Percentiles rank a stretch among this genome's conserved stretches.
phyloP scores from a whole-genome alignment of 2,113 vertebrate species.

The Pygoscelis adeliae region DNA sequence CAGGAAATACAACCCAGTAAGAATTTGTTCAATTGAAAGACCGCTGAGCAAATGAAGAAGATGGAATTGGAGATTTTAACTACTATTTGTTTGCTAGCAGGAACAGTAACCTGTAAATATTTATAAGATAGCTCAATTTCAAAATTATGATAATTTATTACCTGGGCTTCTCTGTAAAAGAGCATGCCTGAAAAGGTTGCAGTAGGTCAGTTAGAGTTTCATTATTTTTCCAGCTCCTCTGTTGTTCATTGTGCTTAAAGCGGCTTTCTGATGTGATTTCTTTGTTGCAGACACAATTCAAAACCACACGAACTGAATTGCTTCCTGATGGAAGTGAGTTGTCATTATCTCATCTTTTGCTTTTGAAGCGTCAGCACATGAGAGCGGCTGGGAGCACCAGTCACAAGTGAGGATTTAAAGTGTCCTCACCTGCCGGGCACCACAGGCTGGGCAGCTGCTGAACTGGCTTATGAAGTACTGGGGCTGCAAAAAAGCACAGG shows the following conservation, averaged over 20 bases:
- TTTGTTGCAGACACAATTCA: constrained; percentile 11
- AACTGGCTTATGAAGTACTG: not conserved
- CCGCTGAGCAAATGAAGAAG: not conserved
- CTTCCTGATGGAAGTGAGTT: not conserved
- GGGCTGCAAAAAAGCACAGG: not conserved
- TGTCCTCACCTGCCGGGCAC: not conserved
- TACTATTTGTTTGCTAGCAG: not conserved
- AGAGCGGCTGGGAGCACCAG: not conserved
- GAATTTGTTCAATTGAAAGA: not conserved
- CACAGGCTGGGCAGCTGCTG: not conserved
- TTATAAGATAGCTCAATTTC: not conserved
- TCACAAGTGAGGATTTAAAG: not conserved
- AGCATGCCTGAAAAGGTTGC: not conserved
- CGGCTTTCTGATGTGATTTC: not conserved
- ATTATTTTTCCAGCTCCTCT: not conserved
- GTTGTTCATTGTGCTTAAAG: not conserved
- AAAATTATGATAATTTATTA: not conserved
- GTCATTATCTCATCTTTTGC: not conserved
- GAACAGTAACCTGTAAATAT: not conserved
- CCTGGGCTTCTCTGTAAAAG: not conserved
- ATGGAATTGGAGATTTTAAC: not conserved
- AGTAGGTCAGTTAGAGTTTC: not conserved
- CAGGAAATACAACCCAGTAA: not conserved
- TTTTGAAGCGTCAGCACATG: not conserved
- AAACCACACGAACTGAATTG: not conserved